Evolutionary conservation across 1,140 invertebrate genomes (phyloP), one percentile per base, ranked within the genome.

Genomic region (Trichonephila clavata): DNA sequence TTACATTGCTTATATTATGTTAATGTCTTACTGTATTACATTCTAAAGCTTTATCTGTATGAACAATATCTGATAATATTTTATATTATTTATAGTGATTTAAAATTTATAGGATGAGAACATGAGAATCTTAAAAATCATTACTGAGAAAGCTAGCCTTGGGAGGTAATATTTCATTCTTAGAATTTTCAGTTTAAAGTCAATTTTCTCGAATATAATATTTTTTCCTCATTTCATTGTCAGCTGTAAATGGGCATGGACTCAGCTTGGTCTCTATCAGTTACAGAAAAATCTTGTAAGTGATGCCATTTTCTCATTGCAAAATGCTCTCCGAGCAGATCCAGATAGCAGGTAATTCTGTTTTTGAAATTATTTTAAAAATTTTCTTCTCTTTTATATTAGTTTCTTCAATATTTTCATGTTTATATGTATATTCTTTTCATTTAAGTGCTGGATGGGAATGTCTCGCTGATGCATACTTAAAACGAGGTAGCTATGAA

Each of bases 401-500:
- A 27, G 8, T 24, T 5, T 13, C 18, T n/a, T 68, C 14, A 68
- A 68, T 68, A 68, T 24, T 2, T n/a, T 65, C 7, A n/a, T 65
- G n/a, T 65, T 68, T 13, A 65, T 24, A 68, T 27, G 8, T 24
- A 65, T 65, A 8, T 32, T 71, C 14, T 87, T 87, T 65, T 39
- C 68, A 16, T 89, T 84, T 81, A 93, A 97, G 97, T 88, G 96
- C 97, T 94, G 96, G 97, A 94, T 98, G 98, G 97, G 98, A 99
- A 96, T 97, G 97, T 94, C 96, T 99, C 95, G 98, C 97, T 61
- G 98, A 99, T 96, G 98, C 98, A 3, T 99, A 99, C 96, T 97
- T 97, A 94, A 96, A 97, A 16, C 96, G 98, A 94, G 98, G 98
- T 8, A 98, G 98, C 27, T 98, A 97, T 95, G 97, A 97, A 61